Percentiles rank a stretch among this genome's conserved stretches.
Conservation (phyloP, 30 jellyfish, hydroid and myxozoan species). For the Aurelia aurita region DNA sequence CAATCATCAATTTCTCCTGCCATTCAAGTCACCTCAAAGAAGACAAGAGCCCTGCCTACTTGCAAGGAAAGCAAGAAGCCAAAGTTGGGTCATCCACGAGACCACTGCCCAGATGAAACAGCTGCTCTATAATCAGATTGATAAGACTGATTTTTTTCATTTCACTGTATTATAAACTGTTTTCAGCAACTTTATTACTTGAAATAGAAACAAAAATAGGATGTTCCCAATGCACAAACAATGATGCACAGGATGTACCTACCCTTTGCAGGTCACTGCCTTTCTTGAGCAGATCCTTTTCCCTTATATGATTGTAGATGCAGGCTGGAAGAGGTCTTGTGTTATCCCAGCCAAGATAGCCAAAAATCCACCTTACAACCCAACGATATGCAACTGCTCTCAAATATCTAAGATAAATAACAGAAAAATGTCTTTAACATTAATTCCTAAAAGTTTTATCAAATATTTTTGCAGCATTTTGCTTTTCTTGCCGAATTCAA, state of each 20-base stretch:
- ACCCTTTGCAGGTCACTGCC: constrained; percentile 23
- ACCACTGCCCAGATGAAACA: constrained; percentile 31
- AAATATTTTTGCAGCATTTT: no score
- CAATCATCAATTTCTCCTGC: not conserved
- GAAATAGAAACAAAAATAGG: not conserved
- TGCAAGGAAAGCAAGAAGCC: constrained; percentile 36
- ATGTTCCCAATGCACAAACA: no score
- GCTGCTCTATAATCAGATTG: not conserved
- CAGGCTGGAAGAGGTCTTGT: constrained; percentile 58
- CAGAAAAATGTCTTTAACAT: not conserved
- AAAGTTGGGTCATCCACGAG: constrained; percentile 44
- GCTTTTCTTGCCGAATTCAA: not conserved
- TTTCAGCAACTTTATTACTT: not conserved
- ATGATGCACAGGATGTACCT: constrained; percentile 21
- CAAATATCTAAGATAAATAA: constrained; percentile 8
- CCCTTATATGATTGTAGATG: constrained; percentile 2
- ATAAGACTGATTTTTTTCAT: not conserved
- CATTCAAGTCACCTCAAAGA: not conserved
- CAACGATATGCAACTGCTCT: constrained; percentile 52
- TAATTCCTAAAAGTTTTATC: no score
- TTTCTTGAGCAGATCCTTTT: constrained; percentile 1
- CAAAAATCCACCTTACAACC: constrained; percentile 49
- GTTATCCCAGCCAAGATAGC: constrained; percentile 41
- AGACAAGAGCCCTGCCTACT: constrained; percentile 22
- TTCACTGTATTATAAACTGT: not conserved